phyloP scores from a whole-genome alignment of 2,113 vertebrate genomes.

The Procavia capensis region DNA sequence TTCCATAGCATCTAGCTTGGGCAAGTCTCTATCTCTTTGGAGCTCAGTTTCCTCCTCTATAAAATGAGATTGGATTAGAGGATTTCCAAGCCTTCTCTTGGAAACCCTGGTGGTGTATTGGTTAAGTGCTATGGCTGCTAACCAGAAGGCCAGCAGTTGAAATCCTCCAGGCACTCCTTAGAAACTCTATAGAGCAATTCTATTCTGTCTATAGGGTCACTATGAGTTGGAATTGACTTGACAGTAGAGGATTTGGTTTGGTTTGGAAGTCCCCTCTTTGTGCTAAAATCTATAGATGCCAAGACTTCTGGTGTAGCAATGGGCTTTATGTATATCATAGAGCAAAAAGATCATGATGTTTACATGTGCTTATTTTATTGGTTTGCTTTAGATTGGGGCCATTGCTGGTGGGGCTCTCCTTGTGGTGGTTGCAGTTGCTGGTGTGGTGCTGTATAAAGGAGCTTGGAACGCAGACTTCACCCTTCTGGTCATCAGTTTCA shows the following conservation, averaged over 20 bases:
- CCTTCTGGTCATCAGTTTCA: constrained; percentile 80
- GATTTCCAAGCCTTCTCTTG: neutral
- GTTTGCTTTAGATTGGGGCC: constrained; percentile 78
- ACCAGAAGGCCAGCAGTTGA: too few species aligned
- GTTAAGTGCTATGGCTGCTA: too few species aligned
- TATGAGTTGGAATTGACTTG: too few species aligned
- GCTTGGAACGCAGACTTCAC: constrained; percentile 78
- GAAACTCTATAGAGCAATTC: too few species aligned
- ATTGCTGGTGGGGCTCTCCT: constrained; percentile 77
- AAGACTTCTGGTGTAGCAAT: neutral
- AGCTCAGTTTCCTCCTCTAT: neutral
- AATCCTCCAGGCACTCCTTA: too few species aligned
- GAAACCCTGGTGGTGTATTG: too few species aligned
- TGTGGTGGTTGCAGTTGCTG: constrained; percentile 72
- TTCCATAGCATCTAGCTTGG: neutral
- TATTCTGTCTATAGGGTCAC: too few species aligned
- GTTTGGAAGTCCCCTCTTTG: too few species aligned
- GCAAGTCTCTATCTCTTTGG: too few species aligned
- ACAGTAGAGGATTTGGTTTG: too few species aligned
- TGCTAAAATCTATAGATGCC: neutral
- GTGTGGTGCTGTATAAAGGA: constrained; percentile 75
- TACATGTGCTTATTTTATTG: neutral
- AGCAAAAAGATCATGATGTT: neutral
- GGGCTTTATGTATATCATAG: neutral
- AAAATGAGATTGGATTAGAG: neutral